Conservation (phyloP, 2,888 invertebrate species). For the Scaptomyza flava region DNA sequence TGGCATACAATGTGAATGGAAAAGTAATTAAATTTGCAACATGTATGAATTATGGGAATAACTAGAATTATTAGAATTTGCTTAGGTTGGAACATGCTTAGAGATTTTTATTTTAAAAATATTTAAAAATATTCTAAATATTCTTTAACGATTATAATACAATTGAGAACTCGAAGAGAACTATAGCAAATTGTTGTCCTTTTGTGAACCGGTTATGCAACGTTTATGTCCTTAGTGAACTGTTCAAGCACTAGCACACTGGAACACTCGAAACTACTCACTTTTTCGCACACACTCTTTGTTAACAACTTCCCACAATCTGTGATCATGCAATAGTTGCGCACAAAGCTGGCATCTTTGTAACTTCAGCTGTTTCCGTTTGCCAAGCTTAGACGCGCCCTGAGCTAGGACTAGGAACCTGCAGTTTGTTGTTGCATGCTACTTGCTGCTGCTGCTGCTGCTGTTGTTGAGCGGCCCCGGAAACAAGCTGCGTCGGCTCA, state of each 20-base stretch:
- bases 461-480: conserved; percentile 41
- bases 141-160: neutral
- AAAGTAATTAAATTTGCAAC: neutral
- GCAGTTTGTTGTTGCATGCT: conserved; percentile 8
- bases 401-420: conserved; percentile 3
- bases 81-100: too few relatives aligned
- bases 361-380: conserved; percentile 18
- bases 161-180: neutral
- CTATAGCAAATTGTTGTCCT: too few relatives aligned
- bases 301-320: conserved; percentile 25
- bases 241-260: conserved; percentile 13
- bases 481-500: conserved; percentile 41
- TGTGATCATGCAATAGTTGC: conserved; percentile 29
- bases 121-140: too few relatives aligned
- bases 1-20: neutral
- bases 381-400: conserved; percentile 9
- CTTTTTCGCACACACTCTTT: neutral
- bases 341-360: conserved; percentile 7
- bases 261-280: conserved; percentile 2
- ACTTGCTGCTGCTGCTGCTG: neutral
- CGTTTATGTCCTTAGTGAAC: conserved; percentile 27
- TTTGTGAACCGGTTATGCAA: conserved; percentile 16
- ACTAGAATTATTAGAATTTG: neutral
- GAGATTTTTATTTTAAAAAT: too few relatives aligned
- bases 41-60: neutral